These are phyloP conservation scores for Arrhamphus sclerolepis DNA, from an alignment of 2,797 vertebrate genomes.

Conservation along the genomic window DNA sequence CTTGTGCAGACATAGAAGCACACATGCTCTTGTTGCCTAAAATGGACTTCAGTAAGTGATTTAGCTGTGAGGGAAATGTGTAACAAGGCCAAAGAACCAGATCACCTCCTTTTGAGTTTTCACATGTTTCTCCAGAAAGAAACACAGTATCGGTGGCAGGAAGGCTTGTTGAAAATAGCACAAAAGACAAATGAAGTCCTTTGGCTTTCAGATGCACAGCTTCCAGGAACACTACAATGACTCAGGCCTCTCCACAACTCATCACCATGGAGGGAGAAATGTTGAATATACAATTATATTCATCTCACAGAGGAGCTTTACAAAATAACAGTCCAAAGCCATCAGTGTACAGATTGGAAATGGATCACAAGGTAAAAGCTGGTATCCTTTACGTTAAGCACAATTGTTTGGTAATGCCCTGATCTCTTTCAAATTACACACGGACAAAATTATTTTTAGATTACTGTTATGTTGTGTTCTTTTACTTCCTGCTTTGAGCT, in stretches of 20 bases:
- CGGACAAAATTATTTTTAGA: constrained; percentile 14
- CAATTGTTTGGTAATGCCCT: constrained; percentile 6
- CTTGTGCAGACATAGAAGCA: constrained; percentile 18
- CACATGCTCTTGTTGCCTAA: constrained; percentile 23
- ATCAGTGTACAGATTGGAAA: constrained; percentile 12
- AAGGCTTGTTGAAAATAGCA: constrained; percentile 22
- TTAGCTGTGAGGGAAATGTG: constrained; percentile 30
- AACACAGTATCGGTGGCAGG: background rate
- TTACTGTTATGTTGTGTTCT: constrained; percentile 49
- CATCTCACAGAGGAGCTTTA: constrained; percentile 18
- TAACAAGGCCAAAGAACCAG: constrained; percentile 43
- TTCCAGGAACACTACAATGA: constrained; percentile 53
- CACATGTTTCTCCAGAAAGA: constrained; percentile 12
- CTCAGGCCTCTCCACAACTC: constrained; percentile 46
- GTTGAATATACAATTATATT: constrained; percentile 30
- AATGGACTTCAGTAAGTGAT: constrained; percentile 34
- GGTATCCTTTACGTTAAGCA: constrained; percentile 31
- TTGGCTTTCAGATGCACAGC: constrained; percentile 15
- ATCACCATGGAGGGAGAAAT: constrained; percentile 33
- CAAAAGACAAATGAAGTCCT: constrained; percentile 3
- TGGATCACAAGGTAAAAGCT: constrained; percentile 5
- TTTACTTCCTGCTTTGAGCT: constrained; percentile 22
- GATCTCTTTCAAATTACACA: constrained; percentile 9
- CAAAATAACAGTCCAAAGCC: constrained; percentile 31
- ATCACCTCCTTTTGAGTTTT: constrained; percentile 35